Conservation (phyloP, 1,140 invertebrate species). For the Trichonephila clavata region DNA sequence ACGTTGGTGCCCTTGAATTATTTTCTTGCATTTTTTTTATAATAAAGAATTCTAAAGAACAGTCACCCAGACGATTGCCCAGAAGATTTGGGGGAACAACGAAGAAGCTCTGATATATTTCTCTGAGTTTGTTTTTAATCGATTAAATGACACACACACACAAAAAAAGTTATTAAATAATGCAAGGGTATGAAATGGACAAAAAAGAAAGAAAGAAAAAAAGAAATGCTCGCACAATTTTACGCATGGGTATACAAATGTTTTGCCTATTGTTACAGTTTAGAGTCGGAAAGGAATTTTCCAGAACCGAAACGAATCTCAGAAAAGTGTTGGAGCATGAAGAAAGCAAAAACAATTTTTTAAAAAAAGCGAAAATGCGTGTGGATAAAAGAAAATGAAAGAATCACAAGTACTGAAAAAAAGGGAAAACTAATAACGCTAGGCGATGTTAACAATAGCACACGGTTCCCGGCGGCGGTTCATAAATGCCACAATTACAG, state of each 20-base stretch:
- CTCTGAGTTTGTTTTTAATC: too few relatives aligned
- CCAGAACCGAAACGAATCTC: background rate
- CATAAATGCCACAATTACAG: background rate
- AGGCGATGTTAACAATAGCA: constrained; percentile 1
- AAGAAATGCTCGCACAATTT: background rate
- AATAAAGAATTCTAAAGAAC: too few relatives aligned
- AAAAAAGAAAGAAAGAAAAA: background rate
- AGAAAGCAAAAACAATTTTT: background rate
- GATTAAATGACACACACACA: too few relatives aligned
- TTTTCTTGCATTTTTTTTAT: too few relatives aligned
- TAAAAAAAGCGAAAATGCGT: background rate
- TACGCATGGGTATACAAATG: background rate
- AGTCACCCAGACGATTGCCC: too few relatives aligned
- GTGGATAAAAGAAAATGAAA: background rate
- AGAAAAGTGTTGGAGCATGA: background rate
- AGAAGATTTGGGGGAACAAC: too few relatives aligned
- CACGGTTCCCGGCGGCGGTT: background rate
- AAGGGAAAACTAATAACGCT: background rate
- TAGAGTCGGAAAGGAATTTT: background rate
- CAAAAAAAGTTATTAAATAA: background rate
- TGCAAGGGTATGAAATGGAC: background rate
- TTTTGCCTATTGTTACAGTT: background rate
- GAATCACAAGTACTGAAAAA: background rate
- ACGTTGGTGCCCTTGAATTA: too few relatives aligned
- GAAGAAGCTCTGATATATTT: too few relatives aligned